These are phyloP conservation scores for Halcyon smyrnensis DNA, from an alignment of 2,797 vertebrate species.

Conservation along the genomic window DNA sequence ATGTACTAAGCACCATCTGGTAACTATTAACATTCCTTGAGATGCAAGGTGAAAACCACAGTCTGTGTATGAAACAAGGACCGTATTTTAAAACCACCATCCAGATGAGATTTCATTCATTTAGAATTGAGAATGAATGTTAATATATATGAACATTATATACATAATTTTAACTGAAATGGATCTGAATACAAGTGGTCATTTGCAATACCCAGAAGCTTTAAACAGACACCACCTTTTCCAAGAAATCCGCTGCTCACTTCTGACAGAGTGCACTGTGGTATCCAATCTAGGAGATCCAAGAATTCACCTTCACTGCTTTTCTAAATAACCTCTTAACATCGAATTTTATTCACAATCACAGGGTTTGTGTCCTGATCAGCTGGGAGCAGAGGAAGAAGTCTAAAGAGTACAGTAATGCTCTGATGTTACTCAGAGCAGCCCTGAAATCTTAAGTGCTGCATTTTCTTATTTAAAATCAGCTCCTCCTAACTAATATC, in stretches of 20 bases:
- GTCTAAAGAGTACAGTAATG: rapidly evolving
- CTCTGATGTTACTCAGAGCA: not conserved
- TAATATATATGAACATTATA: not conserved
- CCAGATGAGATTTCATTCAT: not conserved
- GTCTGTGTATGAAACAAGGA: not conserved
- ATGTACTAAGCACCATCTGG: not conserved
- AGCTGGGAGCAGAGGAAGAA: not conserved
- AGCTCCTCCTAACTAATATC: not conserved
- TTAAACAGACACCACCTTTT: not conserved
- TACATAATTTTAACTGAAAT: not conserved
- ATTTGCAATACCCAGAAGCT: not conserved
- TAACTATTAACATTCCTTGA: not conserved
- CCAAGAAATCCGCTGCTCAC: not conserved
- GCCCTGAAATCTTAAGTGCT: not conserved
- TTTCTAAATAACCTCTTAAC: not conserved
- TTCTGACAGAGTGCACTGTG: not conserved
- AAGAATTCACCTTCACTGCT: not conserved
- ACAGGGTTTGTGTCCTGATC: not conserved
- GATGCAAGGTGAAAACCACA: not conserved
- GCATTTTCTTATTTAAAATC: not conserved
- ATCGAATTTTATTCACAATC: not conserved
- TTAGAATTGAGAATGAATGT: not conserved
- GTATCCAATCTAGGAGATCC: not conserved
- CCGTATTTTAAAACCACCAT: not conserved
- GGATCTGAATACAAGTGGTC: not conserved